These are phyloP conservation scores for Zosterops pallidus DNA, from an alignment of 2,113 vertebrate species.

Conservation along the genomic window DNA sequence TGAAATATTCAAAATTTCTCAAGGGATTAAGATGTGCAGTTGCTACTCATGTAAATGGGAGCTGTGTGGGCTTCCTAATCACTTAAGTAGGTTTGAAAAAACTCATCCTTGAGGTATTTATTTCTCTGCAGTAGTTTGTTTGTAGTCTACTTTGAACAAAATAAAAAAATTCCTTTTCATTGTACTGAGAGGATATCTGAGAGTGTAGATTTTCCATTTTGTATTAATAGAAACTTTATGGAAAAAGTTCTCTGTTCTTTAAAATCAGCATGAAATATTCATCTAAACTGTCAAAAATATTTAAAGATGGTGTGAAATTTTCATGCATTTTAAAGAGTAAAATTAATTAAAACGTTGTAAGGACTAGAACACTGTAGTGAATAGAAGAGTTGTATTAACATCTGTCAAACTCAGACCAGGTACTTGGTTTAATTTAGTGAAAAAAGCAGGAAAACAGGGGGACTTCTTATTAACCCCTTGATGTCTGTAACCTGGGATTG, in stretches of 20 bases:
- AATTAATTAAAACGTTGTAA: background rate
- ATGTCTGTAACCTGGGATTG: background rate
- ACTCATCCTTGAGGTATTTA: background rate
- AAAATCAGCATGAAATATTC: background rate
- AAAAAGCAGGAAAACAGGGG: background rate
- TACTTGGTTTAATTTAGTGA: background rate
- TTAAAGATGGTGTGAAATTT: background rate
- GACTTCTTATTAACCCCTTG: background rate
- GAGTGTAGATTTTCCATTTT: background rate
- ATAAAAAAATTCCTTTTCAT: background rate
- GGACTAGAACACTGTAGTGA: background rate
- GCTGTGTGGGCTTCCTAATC: background rate
- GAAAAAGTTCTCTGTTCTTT: fast-evolving
- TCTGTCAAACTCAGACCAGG: background rate
- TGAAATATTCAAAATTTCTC: background rate
- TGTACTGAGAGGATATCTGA: background rate
- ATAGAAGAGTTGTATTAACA: background rate
- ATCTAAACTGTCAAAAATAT: background rate
- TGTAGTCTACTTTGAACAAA: background rate
- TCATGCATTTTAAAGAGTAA: background rate
- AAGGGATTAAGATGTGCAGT: background rate
- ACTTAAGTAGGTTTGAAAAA: background rate
- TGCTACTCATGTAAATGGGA: background rate
- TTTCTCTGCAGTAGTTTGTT: background rate
- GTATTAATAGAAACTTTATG: fast-evolving